These are phyloP conservation scores for Cheilosia vulpina DNA, from an alignment of 2,888 invertebrate genomes.

Conservation along the genomic window DNA sequence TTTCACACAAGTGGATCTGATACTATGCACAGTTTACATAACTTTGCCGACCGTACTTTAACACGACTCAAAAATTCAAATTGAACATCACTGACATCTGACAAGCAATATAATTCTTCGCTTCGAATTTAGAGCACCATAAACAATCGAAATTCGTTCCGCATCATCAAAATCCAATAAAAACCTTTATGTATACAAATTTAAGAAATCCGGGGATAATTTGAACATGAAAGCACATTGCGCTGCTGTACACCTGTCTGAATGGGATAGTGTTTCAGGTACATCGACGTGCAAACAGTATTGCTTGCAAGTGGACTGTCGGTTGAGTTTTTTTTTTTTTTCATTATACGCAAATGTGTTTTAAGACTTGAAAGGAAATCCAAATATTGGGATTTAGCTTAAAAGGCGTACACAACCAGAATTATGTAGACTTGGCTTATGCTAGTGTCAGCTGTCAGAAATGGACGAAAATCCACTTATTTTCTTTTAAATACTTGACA, in stretches of 20 bases:
- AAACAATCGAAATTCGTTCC: background rate
- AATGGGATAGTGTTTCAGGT: background rate
- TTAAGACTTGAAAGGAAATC: too few species aligned
- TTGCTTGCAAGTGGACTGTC: background rate
- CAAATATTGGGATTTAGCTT: too few species aligned
- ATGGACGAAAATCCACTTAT: too few species aligned
- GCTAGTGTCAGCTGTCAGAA: too few species aligned
- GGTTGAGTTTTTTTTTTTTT: background rate
- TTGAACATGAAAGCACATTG: constrained; percentile 12
- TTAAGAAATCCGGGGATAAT: constrained; percentile 6
- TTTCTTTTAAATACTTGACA: too few species aligned
- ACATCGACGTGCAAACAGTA: background rate
- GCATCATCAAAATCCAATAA: constrained; percentile 23
- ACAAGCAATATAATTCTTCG: background rate
- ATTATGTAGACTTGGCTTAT: too few species aligned
- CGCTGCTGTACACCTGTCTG: background rate
- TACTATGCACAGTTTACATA: too few species aligned
- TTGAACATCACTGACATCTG: background rate
- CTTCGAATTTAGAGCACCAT: background rate
- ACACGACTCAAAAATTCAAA: background rate
- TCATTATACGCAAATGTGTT: too few species aligned
- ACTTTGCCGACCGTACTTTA: too few species aligned
- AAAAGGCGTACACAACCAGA: too few species aligned
- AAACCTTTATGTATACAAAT: background rate
- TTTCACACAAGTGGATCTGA: too few species aligned